These are phyloP conservation scores for Cyphomyrus discorhynchus DNA, from an alignment of 2,113 vertebrate species.

Conservation along the genomic window DNA sequence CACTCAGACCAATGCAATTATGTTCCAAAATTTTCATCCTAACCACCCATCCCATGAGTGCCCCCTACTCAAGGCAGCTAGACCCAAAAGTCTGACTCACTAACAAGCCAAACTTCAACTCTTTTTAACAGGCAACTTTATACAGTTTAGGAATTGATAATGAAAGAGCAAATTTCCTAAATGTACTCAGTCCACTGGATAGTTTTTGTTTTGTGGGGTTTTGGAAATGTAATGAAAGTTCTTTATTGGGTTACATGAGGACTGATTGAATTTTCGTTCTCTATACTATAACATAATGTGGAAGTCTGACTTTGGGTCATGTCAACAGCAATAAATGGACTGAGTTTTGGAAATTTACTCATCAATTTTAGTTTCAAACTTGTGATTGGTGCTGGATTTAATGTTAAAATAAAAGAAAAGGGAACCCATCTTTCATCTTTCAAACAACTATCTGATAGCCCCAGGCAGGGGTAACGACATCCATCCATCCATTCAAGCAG, in stretches of 20 bases:
- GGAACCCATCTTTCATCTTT: neutral
- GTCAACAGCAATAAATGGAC: neutral
- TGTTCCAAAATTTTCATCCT: neutral
- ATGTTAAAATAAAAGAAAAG: neutral
- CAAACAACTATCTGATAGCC: neutral
- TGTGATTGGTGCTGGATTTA: neutral
- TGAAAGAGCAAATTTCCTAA: neutral
- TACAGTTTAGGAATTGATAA: neutral
- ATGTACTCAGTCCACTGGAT: neutral
- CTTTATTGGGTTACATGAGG: neutral
- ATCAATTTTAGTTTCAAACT: neutral
- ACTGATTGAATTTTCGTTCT: neutral
- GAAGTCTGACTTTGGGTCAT: neutral
- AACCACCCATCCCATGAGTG: neutral
- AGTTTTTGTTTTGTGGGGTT: neutral
- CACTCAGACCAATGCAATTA: neutral
- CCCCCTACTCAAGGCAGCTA: neutral
- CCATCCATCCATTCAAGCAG: neutral
- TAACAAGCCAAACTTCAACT: neutral
- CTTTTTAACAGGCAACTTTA: neutral
- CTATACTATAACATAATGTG: neutral
- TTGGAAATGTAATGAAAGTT: neutral
- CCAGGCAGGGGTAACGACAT: neutral
- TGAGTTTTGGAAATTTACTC: neutral
- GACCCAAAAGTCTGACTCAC: neutral